phyloP scores from a whole-genome alignment of 2,113 vertebrate genomes.

The Phainopepla nitens region DNA sequence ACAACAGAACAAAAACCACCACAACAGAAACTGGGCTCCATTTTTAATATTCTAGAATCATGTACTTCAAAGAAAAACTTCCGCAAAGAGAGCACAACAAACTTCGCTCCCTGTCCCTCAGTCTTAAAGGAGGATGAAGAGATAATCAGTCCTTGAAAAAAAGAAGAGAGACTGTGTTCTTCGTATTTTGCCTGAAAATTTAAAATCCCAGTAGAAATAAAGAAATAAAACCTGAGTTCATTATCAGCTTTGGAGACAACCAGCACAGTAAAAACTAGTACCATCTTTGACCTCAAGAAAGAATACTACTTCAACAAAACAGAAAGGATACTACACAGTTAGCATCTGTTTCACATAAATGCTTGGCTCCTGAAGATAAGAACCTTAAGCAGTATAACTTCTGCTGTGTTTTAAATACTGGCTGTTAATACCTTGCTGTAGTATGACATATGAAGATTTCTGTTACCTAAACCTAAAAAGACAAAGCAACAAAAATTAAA shows the following conservation, averaged over 20 bases:
- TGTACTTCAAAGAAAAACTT: background rate
- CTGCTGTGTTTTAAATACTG: background rate
- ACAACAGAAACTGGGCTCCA: no score
- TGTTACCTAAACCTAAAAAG: background rate
- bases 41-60: background rate
- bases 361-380: conserved; percentile 22
- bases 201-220: background rate
- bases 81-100: background rate
- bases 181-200: background rate
- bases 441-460: background rate
- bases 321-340: background rate
- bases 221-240: conserved; percentile 8
- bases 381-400: background rate
- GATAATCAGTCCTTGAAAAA: background rate
- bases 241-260: background rate
- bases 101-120: background rate
- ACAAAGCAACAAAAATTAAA: background rate
- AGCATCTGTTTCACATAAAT: conserved; percentile 59
- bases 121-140: background rate
- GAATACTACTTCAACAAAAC: conserved; percentile 13
- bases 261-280: conserved; percentile 8
- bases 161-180: background rate
- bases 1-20: no score
- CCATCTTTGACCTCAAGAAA: background rate
- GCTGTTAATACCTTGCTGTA: background rate